Conservation (phyloP, 2,888 invertebrate genomes). For the Patella ulyssiponensis region DNA sequence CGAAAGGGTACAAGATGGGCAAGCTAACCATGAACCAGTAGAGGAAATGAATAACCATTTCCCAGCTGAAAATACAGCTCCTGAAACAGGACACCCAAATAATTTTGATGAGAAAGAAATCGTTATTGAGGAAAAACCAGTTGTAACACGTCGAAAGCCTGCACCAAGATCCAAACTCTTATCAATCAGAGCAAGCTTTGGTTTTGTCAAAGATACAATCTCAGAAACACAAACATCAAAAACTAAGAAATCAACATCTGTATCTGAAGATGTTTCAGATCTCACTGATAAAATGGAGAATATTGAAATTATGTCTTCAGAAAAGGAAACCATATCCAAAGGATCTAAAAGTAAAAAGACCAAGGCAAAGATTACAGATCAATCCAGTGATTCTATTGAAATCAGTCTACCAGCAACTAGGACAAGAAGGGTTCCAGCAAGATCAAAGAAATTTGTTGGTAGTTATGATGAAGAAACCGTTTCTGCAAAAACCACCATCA, state of each 20-base stretch:
- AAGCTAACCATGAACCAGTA: too few relatives aligned
- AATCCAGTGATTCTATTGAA: neutral
- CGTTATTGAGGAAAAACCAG: too few relatives aligned
- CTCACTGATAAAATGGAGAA: neutral
- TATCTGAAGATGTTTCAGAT: neutral
- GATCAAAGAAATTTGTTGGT: neutral
- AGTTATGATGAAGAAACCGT: neutral
- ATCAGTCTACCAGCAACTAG: neutral
- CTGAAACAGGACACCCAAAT: too few relatives aligned
- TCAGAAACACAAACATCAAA: neutral
- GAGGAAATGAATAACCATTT: too few relatives aligned
- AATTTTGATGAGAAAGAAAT: too few relatives aligned
- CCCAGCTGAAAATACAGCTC: too few relatives aligned
- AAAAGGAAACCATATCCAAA: neutral
- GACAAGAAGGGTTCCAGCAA: neutral
- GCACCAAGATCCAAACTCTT: slow-evolving; percentile 3
- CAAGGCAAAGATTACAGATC: neutral
- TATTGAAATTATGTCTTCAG: neutral
- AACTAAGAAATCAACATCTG: neutral
- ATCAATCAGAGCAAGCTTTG: neutral
- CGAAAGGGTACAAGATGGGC: too few relatives aligned
- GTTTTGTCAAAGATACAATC: neutral
- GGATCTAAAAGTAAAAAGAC: neutral
- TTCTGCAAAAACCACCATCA: neutral
- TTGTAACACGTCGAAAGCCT: neutral